phyloP scores from a whole-genome alignment of 2,797 vertebrate species.

The Macrochelys suwanniensis region DNA sequence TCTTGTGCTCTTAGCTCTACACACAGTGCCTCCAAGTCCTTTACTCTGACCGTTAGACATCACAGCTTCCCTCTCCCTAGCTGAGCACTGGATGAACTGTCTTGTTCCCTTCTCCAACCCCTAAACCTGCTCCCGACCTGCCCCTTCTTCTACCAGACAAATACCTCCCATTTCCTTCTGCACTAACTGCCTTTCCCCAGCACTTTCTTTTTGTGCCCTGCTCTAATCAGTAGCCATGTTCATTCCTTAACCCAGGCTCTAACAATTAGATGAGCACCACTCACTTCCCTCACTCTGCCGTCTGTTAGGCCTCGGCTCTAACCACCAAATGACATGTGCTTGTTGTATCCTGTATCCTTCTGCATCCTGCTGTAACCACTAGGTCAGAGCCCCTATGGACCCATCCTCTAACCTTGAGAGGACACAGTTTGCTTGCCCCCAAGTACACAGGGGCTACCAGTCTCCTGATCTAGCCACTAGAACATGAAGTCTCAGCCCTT shows the following conservation, averaged over 20 bases:
- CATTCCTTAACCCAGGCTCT: not conserved
- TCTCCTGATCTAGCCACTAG: not conserved
- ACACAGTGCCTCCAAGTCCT: not conserved
- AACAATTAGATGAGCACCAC: not conserved
- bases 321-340: too few species aligned
- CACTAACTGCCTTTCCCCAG: not conserved
- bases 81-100: not conserved
- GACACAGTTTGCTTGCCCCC: not conserved
- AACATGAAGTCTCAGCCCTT: not conserved
- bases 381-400: not conserved
- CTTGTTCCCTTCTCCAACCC: conserved; percentile 3
- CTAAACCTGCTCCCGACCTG: not conserved
- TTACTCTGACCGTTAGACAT: not conserved
- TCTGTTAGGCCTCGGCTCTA: not conserved
- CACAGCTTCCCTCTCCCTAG: not conserved
- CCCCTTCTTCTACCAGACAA: not conserved
- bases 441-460: not conserved
- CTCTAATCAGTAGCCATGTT: not conserved
- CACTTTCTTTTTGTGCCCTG: not conserved
- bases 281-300: not conserved
- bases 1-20: not conserved
- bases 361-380: not conserved
- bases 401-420: not conserved
- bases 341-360: not conserved
- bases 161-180: not conserved